Percentiles rank a stretch among this genome's conserved stretches.
Conservation (phyloP, 2,797 vertebrate species). For the Acrossocheilus wenchowensis region DNA sequence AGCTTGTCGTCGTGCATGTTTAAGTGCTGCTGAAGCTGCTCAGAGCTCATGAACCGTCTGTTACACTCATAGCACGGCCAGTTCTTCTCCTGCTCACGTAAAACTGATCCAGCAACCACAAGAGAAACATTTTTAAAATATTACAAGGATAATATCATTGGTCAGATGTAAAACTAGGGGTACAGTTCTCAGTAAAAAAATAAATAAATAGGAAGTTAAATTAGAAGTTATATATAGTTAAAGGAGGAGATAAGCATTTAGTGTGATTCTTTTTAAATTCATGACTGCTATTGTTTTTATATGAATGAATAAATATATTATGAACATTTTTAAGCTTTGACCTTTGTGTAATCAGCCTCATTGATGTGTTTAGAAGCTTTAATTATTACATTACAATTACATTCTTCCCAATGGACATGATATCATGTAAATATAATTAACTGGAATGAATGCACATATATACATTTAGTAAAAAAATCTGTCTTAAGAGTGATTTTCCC, state of each 20-base stretch:
- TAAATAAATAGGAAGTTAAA: background rate
- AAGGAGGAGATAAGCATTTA: background rate
- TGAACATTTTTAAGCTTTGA: background rate
- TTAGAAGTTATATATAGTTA: too few species aligned
- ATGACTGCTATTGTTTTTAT: background rate
- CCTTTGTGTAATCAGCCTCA: background rate
- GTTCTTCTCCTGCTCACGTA: slow-evolving; percentile 97
- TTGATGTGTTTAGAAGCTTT: background rate
- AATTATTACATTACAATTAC: background rate
- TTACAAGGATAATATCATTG: background rate
- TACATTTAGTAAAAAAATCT: background rate
- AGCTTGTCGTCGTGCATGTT: slow-evolving; percentile 98
- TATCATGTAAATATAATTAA: background rate
- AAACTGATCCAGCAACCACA: slow-evolving; percentile 73
- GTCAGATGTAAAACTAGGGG: background rate
- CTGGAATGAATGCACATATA: background rate
- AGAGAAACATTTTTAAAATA: background rate
- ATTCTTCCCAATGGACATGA: background rate
- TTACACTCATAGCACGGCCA: slow-evolving; percentile 99
- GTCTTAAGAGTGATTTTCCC: background rate
- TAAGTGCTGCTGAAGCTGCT: slow-evolving; percentile 96
- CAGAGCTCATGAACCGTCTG: slow-evolving; percentile 94
- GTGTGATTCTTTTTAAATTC: background rate
- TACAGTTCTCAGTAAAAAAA: background rate
- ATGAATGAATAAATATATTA: background rate